A percentile compares a stretch with the other conserved stretches of the same genome.
These are phyloP conservation scores for Brachionichthys hirsutus DNA, from an alignment of 2,113 vertebrate genomes.

Conservation along the genomic window DNA sequence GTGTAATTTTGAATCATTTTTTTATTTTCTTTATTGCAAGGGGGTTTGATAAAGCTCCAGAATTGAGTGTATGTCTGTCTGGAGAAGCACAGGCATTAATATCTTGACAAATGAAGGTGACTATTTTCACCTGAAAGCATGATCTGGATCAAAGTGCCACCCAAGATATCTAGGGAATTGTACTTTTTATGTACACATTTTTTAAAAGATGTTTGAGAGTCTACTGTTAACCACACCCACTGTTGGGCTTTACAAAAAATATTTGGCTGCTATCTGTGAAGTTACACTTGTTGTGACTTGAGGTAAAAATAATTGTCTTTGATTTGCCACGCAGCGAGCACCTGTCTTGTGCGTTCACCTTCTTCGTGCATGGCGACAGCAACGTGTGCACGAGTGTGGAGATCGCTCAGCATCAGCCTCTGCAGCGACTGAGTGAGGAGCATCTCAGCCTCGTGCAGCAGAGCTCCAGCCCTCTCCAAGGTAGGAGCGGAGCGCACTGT, in stretches of 20 bases:
- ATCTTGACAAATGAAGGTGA: not conserved
- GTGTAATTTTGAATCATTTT: constrained; percentile 24
- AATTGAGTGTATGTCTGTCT: not conserved
- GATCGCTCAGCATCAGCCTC: constrained; percentile 97
- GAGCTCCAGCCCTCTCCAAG: constrained; percentile 93
- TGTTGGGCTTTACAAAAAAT: constrained; percentile 8
- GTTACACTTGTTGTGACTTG: not conserved
- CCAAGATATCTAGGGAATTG: constrained; percentile 10
- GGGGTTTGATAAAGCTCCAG: no score
- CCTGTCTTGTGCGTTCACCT: constrained; percentile 97
- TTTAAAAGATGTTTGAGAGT: constrained; percentile 8
- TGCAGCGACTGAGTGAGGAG: constrained; percentile 94
- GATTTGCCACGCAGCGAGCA: constrained; percentile 83
- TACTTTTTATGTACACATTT: not conserved
- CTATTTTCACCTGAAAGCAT: constrained; percentile 20
- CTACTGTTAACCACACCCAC: not conserved
- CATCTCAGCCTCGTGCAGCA: constrained; percentile 94
- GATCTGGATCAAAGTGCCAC: constrained; percentile 4
- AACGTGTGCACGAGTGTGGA: constrained; percentile 99
- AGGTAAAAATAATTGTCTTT: constrained; percentile 6
- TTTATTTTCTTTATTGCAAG: not conserved
- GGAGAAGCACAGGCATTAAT: not conserved
- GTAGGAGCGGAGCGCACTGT: constrained; percentile 58
- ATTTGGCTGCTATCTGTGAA: not conserved
- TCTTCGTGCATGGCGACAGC: constrained; percentile 98